Conservation (phyloP, 2,888 invertebrate species). For the Cheilosia vulpina region DNA sequence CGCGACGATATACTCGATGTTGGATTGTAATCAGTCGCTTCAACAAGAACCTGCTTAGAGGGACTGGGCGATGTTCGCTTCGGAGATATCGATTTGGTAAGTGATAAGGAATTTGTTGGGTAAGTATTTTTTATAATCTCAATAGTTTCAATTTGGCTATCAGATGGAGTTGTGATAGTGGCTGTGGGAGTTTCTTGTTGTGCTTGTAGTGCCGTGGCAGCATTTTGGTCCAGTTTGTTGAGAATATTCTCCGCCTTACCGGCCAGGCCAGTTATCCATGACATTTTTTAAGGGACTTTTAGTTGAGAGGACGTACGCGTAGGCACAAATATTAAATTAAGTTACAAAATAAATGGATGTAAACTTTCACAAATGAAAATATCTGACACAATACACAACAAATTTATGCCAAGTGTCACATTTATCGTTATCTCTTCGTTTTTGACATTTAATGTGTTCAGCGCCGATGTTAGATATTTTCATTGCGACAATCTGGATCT, state of each 20-base stretch:
- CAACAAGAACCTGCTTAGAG: constrained; percentile 71
- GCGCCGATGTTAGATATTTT: too few species aligned
- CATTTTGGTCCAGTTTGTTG: constrained; percentile 90
- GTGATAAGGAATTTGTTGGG: constrained; percentile 78
- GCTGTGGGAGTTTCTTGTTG: constrained; percentile 19
- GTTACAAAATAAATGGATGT: neutral
- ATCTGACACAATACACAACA: neutral
- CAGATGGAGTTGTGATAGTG: neutral
- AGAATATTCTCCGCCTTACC: constrained; percentile 90
- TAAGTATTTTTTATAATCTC: constrained; percentile 76
- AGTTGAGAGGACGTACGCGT: neutral
- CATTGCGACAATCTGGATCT: too few species aligned
- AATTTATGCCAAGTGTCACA: too few species aligned
- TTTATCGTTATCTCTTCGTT: too few species aligned
- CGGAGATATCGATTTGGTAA: constrained; percentile 79
- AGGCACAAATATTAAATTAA: neutral
- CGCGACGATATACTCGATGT: constrained; percentile 67
- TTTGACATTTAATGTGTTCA: too few species aligned
- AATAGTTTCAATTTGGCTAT: constrained; percentile 18
- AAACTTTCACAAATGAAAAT: neutral
- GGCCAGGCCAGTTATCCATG: constrained; percentile 90
- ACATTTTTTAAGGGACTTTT: constrained; percentile 84
- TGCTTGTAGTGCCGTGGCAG: constrained; percentile 86
- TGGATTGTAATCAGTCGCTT: constrained; percentile 19
- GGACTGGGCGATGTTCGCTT: constrained; percentile 72